Conservation (phyloP, 1,140 invertebrate species). For the Magallana angulata region DNA sequence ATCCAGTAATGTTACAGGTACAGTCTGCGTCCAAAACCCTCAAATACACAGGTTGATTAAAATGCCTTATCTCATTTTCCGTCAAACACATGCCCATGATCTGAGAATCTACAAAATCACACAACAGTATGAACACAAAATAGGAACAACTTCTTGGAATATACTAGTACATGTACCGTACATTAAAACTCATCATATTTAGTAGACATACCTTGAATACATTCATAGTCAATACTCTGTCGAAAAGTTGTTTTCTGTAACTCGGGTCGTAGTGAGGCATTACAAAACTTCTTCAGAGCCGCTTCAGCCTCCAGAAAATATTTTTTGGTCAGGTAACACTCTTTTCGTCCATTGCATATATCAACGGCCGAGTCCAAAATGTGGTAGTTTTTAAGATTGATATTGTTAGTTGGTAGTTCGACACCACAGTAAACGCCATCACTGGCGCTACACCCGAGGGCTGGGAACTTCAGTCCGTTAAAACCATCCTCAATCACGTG, state of each 20-base stretch:
- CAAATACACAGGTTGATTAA: not conserved
- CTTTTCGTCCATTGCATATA: not conserved
- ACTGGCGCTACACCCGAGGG: not conserved
- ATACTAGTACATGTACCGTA: too few species aligned
- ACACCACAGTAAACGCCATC: not conserved
- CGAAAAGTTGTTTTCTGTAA: not conserved
- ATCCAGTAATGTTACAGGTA: not conserved
- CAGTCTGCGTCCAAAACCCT: not conserved
- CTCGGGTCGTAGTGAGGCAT: not conserved
- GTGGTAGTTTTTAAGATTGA: not conserved
- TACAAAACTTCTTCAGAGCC: not conserved
- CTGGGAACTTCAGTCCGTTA: not conserved
- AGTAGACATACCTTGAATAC: not conserved
- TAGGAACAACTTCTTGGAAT: too few species aligned
- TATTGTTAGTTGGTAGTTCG: not conserved
- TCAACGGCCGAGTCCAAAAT: not conserved
- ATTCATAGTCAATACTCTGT: constrained; percentile 13
- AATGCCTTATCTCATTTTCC: not conserved
- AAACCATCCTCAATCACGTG: not conserved
- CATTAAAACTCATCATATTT: not conserved
- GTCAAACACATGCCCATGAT: not conserved
- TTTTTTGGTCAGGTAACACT: not conserved
- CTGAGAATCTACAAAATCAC: not conserved
- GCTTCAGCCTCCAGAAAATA: not conserved
- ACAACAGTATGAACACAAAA: too few species aligned